Base-by-base conservation (phyloP, 2,797 vertebrate genomes). In the Centroberyx gerrardi region DNA sequence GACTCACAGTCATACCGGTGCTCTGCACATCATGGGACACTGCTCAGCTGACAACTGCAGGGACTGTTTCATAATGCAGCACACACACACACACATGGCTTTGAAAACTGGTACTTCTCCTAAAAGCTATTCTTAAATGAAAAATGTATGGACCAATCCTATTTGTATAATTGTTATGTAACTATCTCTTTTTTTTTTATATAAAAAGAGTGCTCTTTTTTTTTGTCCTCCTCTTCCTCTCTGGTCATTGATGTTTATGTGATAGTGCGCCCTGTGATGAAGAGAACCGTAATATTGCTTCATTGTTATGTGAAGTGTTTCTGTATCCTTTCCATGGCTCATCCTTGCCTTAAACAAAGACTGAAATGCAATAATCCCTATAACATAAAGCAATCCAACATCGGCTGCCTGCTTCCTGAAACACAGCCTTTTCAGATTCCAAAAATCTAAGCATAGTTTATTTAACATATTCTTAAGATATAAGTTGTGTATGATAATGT, bases 401-500 rank as follows among this genome's bases (percentile, higher is more conserved):
- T 69, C 68, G 88, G 80, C 88, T 84, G 80, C 82, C 86, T 78
- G 78, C 78, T 78, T 85, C 82, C 84, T 79, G 69, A 28, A 22
- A 80, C 76, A 74, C 84, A 84, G 78, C 79, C 82, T 79, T 62
- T 68, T 82, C 82, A 71, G 72, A 87, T 65, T 73, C 78, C 58
- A 65, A 49, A 85, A 83, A 74, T 62, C 70, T 80, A 82, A 81
- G 74, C 67, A 86, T 82, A 88, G 84, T 93, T 92, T 90, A 92
- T 91, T 92, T 90, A 91, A 91, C 90, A 80, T 83, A 71, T 81
- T 81, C 84, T 90, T 90, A 86, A 83, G 71, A 76, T 92, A 90
- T 93, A 81, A 64, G 62, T 94, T 84, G 94, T 75, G 94, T 96
- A 93, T 93, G 91, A 94, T 96, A 93, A 94, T 95, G 93, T 96